These are phyloP conservation scores for Coreius guichenoti DNA, from an alignment of 2,797 vertebrate species.

Conservation along the genomic window DNA sequence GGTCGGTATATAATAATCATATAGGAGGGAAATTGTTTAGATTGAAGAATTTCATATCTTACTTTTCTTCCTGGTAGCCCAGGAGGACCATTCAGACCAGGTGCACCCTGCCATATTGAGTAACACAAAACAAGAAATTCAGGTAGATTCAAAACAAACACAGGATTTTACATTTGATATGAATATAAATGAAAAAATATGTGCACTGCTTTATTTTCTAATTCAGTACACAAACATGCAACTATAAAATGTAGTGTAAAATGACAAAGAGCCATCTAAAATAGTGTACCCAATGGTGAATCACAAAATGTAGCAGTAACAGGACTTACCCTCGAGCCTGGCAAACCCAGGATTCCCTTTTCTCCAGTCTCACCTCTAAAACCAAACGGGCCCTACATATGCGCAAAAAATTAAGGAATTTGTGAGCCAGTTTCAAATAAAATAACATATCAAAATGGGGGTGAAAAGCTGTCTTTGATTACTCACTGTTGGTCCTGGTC, in stretches of 20 bases:
- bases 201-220: background rate
- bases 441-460: background rate
- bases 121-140: conserved; percentile 21
- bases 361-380: conserved; percentile 85
- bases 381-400: conserved; percentile 78
- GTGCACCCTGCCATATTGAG: conserved; percentile 79
- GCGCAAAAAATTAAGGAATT: conserved; percentile 11
- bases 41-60: conserved; percentile 5
- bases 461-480: background rate
- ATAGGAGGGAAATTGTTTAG: background rate
- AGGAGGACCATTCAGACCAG: conserved; percentile 82
- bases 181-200: conserved; percentile 2
- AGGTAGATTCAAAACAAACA: background rate
- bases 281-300: background rate
- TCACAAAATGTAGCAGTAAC: background rate
- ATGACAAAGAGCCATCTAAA: background rate
- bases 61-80: conserved; percentile 81
- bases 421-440: background rate
- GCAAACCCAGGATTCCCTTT: conserved; percentile 90
- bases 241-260: background rate
- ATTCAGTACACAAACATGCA: background rate
- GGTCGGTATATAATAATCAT: background rate
- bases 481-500: conserved; percentile 82
- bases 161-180: background rate
- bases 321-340: conserved; percentile 85